These are phyloP conservation scores for Drosophila mayaguana DNA, from an alignment of 2,888 invertebrate species.

Conservation along the genomic window DNA sequence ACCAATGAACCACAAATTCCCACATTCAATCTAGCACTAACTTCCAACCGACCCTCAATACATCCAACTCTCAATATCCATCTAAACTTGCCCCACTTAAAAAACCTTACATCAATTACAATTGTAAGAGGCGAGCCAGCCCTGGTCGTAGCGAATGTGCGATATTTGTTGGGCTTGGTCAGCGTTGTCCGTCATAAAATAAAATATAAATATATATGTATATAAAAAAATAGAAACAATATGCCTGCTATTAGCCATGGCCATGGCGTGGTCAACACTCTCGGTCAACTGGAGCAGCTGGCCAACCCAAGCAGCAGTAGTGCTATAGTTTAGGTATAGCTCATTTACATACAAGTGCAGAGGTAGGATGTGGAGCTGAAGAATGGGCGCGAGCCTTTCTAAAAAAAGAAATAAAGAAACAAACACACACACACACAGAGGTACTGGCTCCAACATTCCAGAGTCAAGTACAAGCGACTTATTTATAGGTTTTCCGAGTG, in stretches of 20 bases:
- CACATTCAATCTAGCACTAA: background rate
- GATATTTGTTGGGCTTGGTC: slow-evolving; percentile 76
- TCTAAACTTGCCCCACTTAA: background rate
- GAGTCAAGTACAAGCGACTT: slow-evolving; percentile 22
- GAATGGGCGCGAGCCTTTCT: slow-evolving; percentile 24
- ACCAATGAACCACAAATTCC: background rate
- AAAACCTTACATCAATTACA: background rate
- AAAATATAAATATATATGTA: background rate
- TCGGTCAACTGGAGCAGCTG: slow-evolving; percentile 60
- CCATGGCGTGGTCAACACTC: slow-evolving; percentile 59
- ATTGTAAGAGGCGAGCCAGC: slow-evolving; percentile 34
- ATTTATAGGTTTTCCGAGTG: slow-evolving; percentile 43
- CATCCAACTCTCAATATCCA: background rate
- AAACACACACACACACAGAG: background rate
- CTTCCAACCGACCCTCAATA: background rate
- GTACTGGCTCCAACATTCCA: slow-evolving; percentile 34
- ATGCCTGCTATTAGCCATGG: slow-evolving; percentile 61
- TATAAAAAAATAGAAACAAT: slow-evolving; percentile 37
- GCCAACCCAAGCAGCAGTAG: slow-evolving; percentile 51
- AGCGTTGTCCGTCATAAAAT: slow-evolving; percentile 60
- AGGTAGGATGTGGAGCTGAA: slow-evolving; percentile 22
- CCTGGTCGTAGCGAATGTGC: slow-evolving; percentile 62
- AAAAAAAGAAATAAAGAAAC: slow-evolving; percentile 18
- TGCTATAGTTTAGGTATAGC: slow-evolving; percentile 68
- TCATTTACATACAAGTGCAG: slow-evolving; percentile 63